Base-by-base conservation (phyloP, 1,140 invertebrate species). In the Lordiphosa clarofinis region DNA sequence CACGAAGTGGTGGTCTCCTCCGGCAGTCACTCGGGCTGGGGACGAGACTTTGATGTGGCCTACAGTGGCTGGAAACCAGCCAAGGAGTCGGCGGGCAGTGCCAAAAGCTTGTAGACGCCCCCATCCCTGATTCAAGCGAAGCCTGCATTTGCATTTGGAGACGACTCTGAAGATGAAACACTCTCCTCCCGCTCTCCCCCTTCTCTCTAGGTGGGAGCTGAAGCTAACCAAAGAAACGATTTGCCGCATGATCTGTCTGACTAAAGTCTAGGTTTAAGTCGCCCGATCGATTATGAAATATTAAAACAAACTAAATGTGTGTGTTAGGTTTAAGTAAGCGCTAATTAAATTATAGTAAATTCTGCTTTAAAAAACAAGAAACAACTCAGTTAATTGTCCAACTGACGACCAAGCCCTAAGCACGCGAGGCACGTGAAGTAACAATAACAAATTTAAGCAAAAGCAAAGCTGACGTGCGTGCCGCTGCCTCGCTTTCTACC, bases 1-100 rank as follows among this genome's bases (percentile, higher is more conserved):
- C 94, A 94, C 79, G 94, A 94, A 71, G 93, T 94, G 4, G 93
- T 94, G 42, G 92, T 94, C 2, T 91, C 91, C 9, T 92, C 92
- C 6, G 93, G 93, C 36, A 92, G 94, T 71, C 92, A 92, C 49
- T 91, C 90, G 54, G 92, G 93, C 78, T 94, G 94, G 94, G 94
- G 93, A 88, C 93, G 94, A 90, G 91, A 92, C 35, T 89, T 92
- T 58, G 91, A 92, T 78, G 78, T 93, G 74, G 92, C 92, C 43
- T 93, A 93, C 88, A 92, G 89, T 62, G 92, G 91, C 38, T 92
- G 93, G 89, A 90, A 90, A 47, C 89, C 90, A n/a, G 66, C 64
- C 35, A 89, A 89, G 56, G 87, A 87, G 11, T 50, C 59, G 11
- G 36, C 60, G 38, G 57, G 60, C 42, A 73, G 79, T 50, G 49